A percentile compares a stretch with the other conserved stretches of the same genome.
Evolutionary conservation across 2,113 vertebrate genomes (phyloP).

Genomic region (Ictalurus punctatus): DNA sequence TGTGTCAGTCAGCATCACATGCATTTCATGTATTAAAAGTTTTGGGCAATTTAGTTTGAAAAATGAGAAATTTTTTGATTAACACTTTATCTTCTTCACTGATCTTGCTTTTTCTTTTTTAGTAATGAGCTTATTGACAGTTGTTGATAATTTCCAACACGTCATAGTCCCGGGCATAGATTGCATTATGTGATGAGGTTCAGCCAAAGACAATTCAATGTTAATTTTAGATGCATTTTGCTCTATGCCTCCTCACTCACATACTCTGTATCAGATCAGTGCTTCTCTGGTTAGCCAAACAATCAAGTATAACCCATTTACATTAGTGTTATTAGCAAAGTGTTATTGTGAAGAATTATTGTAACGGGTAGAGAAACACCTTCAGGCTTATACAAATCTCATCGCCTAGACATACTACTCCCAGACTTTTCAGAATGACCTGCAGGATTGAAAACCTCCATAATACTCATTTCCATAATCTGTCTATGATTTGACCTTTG

Average conservation of each 20-base stretch:
- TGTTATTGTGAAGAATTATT: background rate
- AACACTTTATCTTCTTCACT: background rate
- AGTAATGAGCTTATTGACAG: background rate
- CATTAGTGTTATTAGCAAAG: background rate
- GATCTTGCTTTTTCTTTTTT: background rate
- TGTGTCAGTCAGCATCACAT: background rate
- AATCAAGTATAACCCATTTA: background rate
- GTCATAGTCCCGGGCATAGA: no score
- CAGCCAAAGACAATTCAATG: background rate
- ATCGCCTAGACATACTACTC: background rate
- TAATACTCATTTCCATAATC: conserved; percentile 25
- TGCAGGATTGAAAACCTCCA: background rate
- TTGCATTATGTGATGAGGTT: background rate
- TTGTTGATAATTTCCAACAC: background rate
- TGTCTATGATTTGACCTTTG: conserved; percentile 24
- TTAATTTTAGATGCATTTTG: background rate
- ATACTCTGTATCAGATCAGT: background rate
- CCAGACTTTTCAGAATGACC: background rate
- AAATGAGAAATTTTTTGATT: background rate
- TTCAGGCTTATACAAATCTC: background rate
- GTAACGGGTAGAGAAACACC: background rate
- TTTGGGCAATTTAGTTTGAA: background rate
- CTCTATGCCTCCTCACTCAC: background rate
- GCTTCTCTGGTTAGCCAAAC: background rate
- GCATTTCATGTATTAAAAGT: background rate